Percentiles rank a stretch among this genome's conserved stretches.
Evolutionary conservation across 2,797 vertebrate species (phyloP).

Genomic region (Pteronotus mesoamericanus): DNA sequence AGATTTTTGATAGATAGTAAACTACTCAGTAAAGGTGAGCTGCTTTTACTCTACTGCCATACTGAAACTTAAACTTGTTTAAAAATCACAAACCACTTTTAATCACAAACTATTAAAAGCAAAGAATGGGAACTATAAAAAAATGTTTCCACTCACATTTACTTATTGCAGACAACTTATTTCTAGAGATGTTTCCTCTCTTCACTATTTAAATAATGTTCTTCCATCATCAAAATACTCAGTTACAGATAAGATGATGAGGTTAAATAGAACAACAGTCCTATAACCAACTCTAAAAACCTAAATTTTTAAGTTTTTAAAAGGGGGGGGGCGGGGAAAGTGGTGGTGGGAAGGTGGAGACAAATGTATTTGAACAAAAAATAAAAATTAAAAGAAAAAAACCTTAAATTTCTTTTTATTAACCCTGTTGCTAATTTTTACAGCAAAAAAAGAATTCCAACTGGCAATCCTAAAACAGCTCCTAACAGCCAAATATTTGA

Average conservation of each 20-base stretch:
- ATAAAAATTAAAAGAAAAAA: no score
- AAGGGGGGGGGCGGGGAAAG: no score
- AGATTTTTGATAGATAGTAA: neutral
- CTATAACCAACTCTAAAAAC: neutral
- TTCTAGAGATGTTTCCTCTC: neutral
- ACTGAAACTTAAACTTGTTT: neutral
- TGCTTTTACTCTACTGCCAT: neutral
- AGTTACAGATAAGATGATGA: neutral
- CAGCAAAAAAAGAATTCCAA: slow-evolving; percentile 38
- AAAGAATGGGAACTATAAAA: neutral
- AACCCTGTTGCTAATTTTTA: neutral
- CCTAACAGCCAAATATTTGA: slow-evolving; percentile 26
- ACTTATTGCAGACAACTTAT: neutral
- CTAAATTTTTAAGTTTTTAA: no score
- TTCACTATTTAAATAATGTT: neutral
- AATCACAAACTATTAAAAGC: neutral
- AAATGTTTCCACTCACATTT: neutral
- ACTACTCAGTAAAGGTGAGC: neutral
- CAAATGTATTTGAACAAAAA: no score
- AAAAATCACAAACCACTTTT: slow-evolving; percentile 8
- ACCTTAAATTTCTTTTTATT: slow-evolving; percentile 9
- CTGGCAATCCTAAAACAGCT: neutral
- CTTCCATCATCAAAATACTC: neutral
- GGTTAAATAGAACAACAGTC: neutral
- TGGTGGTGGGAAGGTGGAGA: no score